phyloP scores from a whole-genome alignment of 2,888 invertebrate genomes.

The Carpatolechia fugitivella region DNA sequence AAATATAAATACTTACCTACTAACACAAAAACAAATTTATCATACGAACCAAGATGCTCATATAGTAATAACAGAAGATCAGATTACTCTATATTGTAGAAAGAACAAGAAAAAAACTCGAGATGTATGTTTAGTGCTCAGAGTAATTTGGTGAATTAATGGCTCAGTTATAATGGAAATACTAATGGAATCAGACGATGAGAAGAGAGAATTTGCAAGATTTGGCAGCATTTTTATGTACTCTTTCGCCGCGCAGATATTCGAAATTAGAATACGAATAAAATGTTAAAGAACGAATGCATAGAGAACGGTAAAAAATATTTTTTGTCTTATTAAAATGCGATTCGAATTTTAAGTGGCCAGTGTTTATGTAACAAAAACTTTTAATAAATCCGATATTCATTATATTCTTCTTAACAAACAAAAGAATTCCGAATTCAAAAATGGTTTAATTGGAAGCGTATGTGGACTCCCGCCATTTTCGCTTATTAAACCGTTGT shows the following conservation, averaged over 20 bases:
- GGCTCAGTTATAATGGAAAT: constrained; percentile 11
- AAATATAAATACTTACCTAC: no score
- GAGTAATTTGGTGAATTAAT: constrained; percentile 20
- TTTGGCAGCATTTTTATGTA: background rate
- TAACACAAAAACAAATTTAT: no score
- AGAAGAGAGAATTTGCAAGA: background rate
- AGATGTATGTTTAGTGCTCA: background rate
- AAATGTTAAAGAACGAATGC: background rate
- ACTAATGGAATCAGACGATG: constrained; percentile 7
- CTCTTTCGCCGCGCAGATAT: background rate
- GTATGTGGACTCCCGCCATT: constrained; percentile 18
- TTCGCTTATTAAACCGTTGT: constrained; percentile 35
- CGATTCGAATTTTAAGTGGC: background rate
- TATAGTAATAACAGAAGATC: background rate
- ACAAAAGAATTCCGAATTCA: background rate
- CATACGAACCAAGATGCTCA: no score
- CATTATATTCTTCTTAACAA: background rate
- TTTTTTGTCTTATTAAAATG: no score
- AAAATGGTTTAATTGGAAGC: background rate
- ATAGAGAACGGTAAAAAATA: background rate
- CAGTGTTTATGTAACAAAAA: background rate
- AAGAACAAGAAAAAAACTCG: constrained; percentile 14
- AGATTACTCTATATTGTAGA: background rate
- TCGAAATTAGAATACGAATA: background rate
- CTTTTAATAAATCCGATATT: background rate